These are phyloP conservation scores for Phoxinus phoxinus DNA, from an alignment of 2,113 vertebrate genomes.

Conservation along the genomic window DNA sequence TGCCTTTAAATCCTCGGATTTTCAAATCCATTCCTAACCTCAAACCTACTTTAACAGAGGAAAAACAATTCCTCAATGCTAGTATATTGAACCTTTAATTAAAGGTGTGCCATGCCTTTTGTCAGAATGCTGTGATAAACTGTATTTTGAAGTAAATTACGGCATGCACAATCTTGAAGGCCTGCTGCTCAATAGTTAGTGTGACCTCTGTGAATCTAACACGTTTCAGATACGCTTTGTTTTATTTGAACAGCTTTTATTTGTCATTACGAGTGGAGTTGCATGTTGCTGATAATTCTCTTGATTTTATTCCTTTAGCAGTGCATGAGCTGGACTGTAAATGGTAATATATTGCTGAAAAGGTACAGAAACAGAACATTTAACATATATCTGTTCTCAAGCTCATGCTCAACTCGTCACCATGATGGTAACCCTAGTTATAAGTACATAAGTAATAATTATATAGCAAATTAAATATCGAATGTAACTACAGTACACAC, in stretches of 20 bases:
- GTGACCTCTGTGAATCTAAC: neutral
- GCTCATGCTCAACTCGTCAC: too few relatives aligned
- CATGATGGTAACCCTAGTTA: too few relatives aligned
- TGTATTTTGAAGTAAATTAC: neutral
- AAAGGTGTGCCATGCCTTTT: neutral
- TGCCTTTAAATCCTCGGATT: constrained; percentile 23
- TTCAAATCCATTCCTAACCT: constrained; percentile 1
- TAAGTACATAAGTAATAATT: too few relatives aligned
- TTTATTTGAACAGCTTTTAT: neutral
- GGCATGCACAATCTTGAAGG: neutral
- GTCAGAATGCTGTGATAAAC: neutral
- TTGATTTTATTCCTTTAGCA: neutral
- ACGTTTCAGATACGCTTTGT: neutral
- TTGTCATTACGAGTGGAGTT: neutral
- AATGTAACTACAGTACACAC: too few relatives aligned
- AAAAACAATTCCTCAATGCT: too few relatives aligned
- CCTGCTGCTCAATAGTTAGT: neutral
- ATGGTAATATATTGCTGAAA: too few relatives aligned
- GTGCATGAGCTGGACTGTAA: neutral
- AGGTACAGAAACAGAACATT: too few relatives aligned
- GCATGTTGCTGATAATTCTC: neutral
- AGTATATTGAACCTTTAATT: too few relatives aligned
- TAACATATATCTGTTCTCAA: too few relatives aligned
- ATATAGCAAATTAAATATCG: too few relatives aligned
- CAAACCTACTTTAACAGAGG: constrained; percentile 10